phyloP scores from a whole-genome alignment of 2,888 invertebrate genomes.

The Ochropleura leucogaster region DNA sequence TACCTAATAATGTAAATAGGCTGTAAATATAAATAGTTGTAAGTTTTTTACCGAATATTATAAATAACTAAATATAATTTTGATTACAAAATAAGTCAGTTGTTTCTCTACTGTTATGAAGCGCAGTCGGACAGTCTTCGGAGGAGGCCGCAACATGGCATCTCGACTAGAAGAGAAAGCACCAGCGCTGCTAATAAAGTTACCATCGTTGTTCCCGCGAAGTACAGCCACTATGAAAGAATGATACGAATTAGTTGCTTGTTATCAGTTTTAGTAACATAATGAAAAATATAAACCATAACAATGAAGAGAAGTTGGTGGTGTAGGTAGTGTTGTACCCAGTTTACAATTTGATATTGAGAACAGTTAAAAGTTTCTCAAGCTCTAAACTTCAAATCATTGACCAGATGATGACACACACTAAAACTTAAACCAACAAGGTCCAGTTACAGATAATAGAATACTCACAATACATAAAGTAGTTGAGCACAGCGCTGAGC shows the following conservation, averaged over 20 bases:
- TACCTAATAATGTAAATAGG: conserved; percentile 80
- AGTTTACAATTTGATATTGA: neutral
- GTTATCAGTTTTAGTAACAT: neutral
- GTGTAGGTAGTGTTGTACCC: too few species aligned
- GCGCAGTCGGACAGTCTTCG: conserved; percentile 86
- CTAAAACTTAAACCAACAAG: neutral
- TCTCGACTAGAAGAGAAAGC: conserved; percentile 91
- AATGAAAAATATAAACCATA: neutral
- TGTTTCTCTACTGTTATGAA: conserved; percentile 56
- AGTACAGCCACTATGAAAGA: conserved; percentile 85
- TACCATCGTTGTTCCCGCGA: conserved; percentile 85
- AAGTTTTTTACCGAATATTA: conserved; percentile 73
- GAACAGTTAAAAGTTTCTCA: neutral
- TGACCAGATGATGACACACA: too few species aligned
- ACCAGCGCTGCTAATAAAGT: conserved; percentile 84
- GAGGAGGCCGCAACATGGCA: conserved; percentile 90
- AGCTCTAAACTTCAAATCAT: neutral
- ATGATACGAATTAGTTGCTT: neutral
- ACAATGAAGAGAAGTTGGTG: neutral
- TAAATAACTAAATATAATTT: conserved; percentile 65
- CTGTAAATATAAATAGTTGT: conserved; percentile 79
- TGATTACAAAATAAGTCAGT: conserved; percentile 51
- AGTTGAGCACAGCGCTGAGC: conserved; percentile 85
- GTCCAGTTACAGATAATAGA: neutral
- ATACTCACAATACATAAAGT: conserved; percentile 86